A percentile compares a stretch with the other conserved stretches of the same genome.
Conservation (phyloP, 2,113 vertebrate species). For the Diadophis punctatus region DNA sequence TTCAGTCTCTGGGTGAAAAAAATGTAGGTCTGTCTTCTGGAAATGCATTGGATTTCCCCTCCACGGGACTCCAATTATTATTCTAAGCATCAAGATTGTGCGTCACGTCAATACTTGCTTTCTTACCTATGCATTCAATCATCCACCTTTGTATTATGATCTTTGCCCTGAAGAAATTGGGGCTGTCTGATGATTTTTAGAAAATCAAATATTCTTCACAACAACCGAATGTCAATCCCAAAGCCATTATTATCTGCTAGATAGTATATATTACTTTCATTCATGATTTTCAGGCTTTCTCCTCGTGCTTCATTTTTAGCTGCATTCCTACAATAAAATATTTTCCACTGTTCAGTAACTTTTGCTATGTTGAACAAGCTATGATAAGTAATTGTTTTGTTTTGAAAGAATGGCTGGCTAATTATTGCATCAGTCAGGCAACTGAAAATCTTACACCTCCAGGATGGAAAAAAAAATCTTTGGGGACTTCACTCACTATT, state of each 20-base stretch:
- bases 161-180: background rate
- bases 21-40: background rate
- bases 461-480: background rate
- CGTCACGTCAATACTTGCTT: background rate
- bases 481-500: background rate
- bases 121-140: background rate
- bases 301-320: background rate
- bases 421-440: background rate
- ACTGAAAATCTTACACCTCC: background rate
- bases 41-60: background rate
- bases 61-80: background rate
- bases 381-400: background rate
- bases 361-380: background rate
- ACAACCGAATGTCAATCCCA: background rate
- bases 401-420: background rate
- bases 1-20: background rate
- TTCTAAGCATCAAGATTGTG: background rate
- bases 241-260: background rate
- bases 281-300: background rate
- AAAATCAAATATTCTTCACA: background rate
- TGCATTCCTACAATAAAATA: background rate
- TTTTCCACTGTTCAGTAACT: background rate
- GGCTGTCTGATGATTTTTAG: background rate
- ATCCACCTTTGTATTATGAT: background rate
- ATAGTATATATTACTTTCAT: background rate